A percentile compares a stretch with the other conserved stretches of the same genome.
Conservation (phyloP, 2,888 invertebrate genomes). For the Sinopyrophorus schimmeli region DNA sequence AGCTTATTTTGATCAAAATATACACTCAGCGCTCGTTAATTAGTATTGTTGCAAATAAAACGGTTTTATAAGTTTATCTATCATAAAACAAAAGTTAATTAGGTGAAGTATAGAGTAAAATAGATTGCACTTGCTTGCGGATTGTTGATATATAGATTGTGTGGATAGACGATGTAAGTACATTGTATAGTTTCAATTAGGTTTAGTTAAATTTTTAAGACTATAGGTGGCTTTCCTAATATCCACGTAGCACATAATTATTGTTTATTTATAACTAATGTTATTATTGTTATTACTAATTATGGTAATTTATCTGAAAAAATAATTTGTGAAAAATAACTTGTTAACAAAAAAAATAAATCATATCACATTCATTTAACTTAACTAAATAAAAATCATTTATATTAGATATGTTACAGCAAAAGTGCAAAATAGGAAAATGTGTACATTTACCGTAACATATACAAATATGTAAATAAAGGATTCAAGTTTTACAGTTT, state of each 20-base stretch:
- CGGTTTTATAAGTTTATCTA: constrained; percentile 2
- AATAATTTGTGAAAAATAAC: constrained; percentile 53
- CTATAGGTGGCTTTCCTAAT: constrained; percentile 42
- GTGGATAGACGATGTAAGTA: constrained; percentile 29
- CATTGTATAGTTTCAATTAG: constrained; percentile 31
- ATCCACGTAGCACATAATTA: constrained; percentile 40
- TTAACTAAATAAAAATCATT: too few species aligned
- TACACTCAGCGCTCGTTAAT: neutral
- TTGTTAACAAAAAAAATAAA: constrained; percentile 57
- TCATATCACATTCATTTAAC: constrained; percentile 62
- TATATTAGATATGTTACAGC: too few species aligned
- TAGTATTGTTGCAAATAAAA: too few species aligned
- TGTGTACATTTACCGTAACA: too few species aligned
- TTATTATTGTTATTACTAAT: constrained; percentile 31
- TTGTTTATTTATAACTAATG: constrained; percentile 32
- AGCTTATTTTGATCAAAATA: too few species aligned
- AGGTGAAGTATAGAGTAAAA: constrained; percentile 7
- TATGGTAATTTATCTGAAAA: constrained; percentile 40
- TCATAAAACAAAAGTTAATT: too few species aligned
- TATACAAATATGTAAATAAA: too few species aligned
- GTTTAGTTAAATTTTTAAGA: constrained; percentile 28
- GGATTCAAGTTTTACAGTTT: too few species aligned
- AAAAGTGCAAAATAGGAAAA: too few species aligned
- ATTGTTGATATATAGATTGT: constrained; percentile 28
- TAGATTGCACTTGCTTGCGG: constrained; percentile 29